Evolutionary conservation across 2,797 vertebrate genomes (phyloP).

Genomic region (Sebastes taczanowskii): DNA sequence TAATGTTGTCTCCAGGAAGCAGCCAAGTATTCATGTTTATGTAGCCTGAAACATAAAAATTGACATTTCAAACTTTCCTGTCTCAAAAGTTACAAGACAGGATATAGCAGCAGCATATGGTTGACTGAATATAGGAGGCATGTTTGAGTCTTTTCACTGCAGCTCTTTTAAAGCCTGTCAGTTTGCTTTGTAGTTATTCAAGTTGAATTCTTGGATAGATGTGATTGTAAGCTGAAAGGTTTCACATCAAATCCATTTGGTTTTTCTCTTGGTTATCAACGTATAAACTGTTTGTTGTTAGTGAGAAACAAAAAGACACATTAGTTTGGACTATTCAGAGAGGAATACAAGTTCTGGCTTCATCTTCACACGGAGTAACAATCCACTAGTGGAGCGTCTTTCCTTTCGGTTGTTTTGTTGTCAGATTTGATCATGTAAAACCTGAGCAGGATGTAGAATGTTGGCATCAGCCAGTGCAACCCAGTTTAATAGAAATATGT

Average conservation of each 20-base stretch:
- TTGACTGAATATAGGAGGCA: constrained; percentile 13
- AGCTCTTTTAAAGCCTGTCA: constrained; percentile 7
- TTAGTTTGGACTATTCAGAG: neutral
- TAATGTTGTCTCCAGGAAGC: constrained; percentile 76
- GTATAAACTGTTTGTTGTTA: neutral
- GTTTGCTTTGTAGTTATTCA: neutral
- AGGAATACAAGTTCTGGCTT: neutral
- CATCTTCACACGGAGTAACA: neutral
- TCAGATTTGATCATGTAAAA: neutral
- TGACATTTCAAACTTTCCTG: constrained; percentile 74
- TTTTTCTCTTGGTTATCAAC: neutral
- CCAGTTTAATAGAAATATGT: neutral
- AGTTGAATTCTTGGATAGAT: neutral
- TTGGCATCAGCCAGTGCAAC: neutral
- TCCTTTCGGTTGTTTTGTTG: neutral
- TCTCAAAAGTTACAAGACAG: constrained; percentile 66
- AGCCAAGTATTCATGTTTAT: constrained; percentile 66
- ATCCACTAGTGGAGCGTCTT: neutral
- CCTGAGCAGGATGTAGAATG: neutral
- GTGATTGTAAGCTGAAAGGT: neutral
- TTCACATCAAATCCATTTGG: neutral
- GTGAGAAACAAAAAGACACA: neutral
- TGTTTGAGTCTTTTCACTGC: neutral
- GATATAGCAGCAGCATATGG: constrained; percentile 59
- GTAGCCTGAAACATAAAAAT: constrained; percentile 74